Conservation (phyloP, 2,113 vertebrate species). For the Meriones unguiculatus region DNA sequence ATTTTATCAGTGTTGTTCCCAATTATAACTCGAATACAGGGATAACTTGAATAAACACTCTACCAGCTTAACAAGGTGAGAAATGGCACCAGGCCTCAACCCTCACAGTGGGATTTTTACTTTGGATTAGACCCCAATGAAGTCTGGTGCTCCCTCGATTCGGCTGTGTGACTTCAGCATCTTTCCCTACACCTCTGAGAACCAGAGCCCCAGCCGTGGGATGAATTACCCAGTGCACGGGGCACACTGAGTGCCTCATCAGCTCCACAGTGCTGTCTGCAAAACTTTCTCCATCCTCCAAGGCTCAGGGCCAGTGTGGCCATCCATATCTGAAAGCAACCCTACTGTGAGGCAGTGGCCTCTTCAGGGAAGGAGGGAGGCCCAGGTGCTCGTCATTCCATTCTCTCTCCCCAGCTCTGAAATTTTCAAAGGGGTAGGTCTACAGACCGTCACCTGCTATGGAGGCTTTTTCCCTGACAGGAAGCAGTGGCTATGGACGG, state of each 20-base stretch:
- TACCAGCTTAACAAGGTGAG: not conserved
- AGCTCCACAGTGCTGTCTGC: not conserved
- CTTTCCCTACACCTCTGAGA: not conserved
- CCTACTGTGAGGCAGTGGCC: not conserved
- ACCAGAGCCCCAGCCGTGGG: not conserved
- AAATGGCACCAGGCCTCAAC: not conserved
- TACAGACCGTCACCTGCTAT: not conserved
- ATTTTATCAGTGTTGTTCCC: not conserved
- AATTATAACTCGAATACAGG: not conserved
- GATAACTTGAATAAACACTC: not conserved
- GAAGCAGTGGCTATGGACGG: not conserved
- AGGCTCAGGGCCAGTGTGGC: not conserved
- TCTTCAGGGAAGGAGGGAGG: not conserved
- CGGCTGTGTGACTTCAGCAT: not conserved
- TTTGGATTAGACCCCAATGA: constrained; percentile 7
- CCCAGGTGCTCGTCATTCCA: not conserved
- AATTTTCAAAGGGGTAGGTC: not conserved
- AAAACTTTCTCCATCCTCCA: not conserved
- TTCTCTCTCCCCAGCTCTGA: not conserved
- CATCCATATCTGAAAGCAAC: not conserved
- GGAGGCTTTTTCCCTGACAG: not conserved
- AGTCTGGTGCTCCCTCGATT: not conserved
- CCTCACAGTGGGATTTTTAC: not conserved
- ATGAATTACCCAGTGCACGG: not conserved
- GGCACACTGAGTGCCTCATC: not conserved